A percentile compares a stretch with the other conserved stretches of the same genome.
Conservation (phyloP, 1,140 invertebrate genomes). For the Formica exsecta region DNA sequence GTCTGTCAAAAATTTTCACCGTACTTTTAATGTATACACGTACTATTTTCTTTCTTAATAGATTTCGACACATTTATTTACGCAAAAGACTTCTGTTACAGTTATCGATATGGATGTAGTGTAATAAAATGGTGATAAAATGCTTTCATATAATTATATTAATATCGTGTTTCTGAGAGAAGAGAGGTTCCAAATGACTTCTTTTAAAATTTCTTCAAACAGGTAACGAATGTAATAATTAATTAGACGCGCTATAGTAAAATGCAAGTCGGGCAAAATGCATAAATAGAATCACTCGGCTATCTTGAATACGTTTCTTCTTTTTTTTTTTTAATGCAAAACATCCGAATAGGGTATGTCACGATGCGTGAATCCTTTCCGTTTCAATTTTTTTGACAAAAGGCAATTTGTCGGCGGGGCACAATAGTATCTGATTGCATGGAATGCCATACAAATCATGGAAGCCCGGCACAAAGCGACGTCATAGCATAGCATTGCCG, state of each 20-base stretch:
- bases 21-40: neutral
- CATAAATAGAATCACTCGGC: conserved; percentile 29
- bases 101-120: neutral
- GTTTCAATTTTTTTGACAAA: conserved; percentile 58
- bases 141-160: neutral
- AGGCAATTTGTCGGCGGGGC: conserved; percentile 54
- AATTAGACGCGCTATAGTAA: neutral
- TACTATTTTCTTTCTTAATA: neutral
- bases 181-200: neutral
- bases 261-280: conserved; percentile 23
- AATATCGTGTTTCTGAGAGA: neutral
- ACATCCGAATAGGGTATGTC: conserved; percentile 51
- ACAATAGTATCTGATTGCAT: conserved; percentile 60
- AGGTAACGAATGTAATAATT: neutral
- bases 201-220: neutral
- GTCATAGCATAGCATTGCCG: conserved; percentile 14
- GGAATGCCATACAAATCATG: conserved; percentile 59
- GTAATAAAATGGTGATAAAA: conserved; percentile 1
- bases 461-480: conserved; percentile 46
- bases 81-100: neutral
- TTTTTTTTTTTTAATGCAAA: conserved; percentile 19
- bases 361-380: conserved; percentile 69
- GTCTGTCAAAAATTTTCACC: neutral
- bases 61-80: neutral
- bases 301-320: conserved; percentile 49